Evolutionary conservation across 2,888 invertebrate species (phyloP), one percentile per base, ranked within the genome.

Genomic region (Macrophya annulata): DNA sequence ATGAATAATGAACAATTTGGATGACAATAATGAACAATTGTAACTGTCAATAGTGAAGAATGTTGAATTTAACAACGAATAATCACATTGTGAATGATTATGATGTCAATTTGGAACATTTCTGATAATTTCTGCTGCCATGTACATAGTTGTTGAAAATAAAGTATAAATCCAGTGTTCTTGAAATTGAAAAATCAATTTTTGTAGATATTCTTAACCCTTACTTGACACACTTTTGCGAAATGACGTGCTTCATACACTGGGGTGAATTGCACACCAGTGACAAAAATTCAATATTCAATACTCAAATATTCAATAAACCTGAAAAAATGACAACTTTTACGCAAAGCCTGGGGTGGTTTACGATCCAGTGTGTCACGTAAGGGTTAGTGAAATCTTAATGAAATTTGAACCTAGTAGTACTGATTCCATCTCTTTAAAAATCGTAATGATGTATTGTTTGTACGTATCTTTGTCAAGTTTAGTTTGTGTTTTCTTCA

Each of bases 381-480:
- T n/a, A n/a, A n/a, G n/a, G n/a, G n/a, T n/a, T 65, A 65, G 62
- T 25, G 37, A 68, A 25, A 68, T 31, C 1, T 68, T 17, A 5
- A 17, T 31, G 37, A 37, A 68, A 37, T 68, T 37, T 17, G 31
- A 15, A 68, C 15, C 45, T 25, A 25, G 10, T 72, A 10, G 21
- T n/a, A 74, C 9, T 21, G 43, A 74, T 45, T 45, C 17, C 15
- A 45, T 74, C 21, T 45, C 5, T 25, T 12, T 45, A 4, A n/a
- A 77, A 55, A 51, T 77, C 55, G 17, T 31, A 15, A 77, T 55
- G 10, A 55, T 51, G 17, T 37, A 77, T 9, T 9, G 10, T 77
- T 51, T 31, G 5, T n/a, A 43, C 5, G 55, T 55, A n/a, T 55
- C 37, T 77, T 77, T 55, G 37, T 77, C 55, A 77, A 77, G 55